phyloP scores from a whole-genome alignment of 2,113 vertebrate genomes.

The Muntiacus muntjak region DNA sequence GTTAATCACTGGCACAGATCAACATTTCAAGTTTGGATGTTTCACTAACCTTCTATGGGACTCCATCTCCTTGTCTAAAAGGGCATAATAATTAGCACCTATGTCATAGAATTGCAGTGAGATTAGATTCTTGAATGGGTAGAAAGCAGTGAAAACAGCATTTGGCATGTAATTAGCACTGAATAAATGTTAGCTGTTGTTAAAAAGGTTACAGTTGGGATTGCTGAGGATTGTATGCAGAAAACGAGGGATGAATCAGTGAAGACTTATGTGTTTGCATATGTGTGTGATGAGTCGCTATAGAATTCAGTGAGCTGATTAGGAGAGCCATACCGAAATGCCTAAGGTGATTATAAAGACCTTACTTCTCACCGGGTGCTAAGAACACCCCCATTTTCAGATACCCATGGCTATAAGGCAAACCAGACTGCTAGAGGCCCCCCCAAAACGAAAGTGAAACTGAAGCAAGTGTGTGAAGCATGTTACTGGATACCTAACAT shows the following conservation, averaged over 20 bases:
- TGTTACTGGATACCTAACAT: accelerated
- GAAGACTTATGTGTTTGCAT: not conserved
- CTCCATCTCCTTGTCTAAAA: not conserved
- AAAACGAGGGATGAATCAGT: no score
- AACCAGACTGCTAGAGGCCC: not conserved
- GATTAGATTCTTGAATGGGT: not conserved
- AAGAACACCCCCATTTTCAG: accelerated
- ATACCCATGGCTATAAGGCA: not conserved
- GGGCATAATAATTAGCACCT: not conserved
- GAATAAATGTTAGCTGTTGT: not conserved
- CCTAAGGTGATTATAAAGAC: no score
- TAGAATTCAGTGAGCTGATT: no score
- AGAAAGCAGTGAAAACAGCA: not conserved
- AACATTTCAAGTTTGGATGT: no score
- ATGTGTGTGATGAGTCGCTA: not conserved
- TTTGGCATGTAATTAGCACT: not conserved
- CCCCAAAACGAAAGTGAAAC: accelerated
- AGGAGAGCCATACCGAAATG: not conserved
- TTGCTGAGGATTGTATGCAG: accelerated
- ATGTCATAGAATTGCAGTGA: no score
- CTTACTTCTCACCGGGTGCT: not conserved
- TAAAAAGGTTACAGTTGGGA: not conserved
- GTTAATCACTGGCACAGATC: not conserved
- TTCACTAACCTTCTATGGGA: not conserved
- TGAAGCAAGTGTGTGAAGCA: not conserved